Evolutionary conservation across 1,140 invertebrate species (phyloP).

Genomic region (Cheumatopsyche charites): DNA sequence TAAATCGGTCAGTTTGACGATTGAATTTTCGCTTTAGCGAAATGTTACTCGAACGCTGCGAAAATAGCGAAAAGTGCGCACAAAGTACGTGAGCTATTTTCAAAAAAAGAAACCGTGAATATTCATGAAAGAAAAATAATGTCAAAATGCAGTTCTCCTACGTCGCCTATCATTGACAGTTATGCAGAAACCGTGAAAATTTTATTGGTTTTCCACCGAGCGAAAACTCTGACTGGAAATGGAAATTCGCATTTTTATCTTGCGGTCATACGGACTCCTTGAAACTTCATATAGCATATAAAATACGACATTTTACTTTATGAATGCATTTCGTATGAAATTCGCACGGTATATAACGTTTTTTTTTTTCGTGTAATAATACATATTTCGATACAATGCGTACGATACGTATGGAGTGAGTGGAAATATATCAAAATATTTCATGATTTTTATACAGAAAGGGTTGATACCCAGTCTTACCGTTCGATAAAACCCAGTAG

Average conservation of each 20-base stretch:
- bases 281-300: background rate
- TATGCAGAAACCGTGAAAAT: conserved; percentile 25
- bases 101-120: no score
- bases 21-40: no score
- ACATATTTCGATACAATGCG: background rate
- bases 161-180: conserved; percentile 8
- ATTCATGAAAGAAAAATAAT: background rate
- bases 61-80: no score
- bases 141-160: background rate
- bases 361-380: background rate
- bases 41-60: no score
- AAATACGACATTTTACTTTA: background rate
- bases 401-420: background rate
- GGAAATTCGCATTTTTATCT: background rate
- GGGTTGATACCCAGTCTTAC: background rate
- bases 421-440: no score
- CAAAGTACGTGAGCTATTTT: no score
- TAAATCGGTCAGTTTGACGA: no score
- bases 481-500: conserved; percentile 6
- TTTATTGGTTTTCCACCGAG: conserved; percentile 2
- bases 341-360: background rate
- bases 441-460: background rate
- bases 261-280: background rate
- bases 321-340: background rate
- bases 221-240: conserved; percentile 1